phyloP scores from a whole-genome alignment of 2,888 invertebrate genomes.

The Dynastes maya region DNA sequence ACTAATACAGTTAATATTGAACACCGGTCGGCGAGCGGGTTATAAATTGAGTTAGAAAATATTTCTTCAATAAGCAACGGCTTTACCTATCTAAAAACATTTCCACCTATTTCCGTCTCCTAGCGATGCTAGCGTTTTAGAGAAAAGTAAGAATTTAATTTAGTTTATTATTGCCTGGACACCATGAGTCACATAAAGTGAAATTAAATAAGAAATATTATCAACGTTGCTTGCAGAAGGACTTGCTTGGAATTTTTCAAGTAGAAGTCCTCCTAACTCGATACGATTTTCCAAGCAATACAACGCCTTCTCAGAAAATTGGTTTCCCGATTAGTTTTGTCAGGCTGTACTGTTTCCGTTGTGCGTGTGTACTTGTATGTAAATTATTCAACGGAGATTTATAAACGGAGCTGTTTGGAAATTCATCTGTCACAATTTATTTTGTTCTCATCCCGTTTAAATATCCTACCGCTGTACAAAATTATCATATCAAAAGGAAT shows the following conservation, averaged over 20 bases:
- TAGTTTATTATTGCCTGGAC: constrained; percentile 5
- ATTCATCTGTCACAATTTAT: no score
- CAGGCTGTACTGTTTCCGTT: constrained; percentile 7
- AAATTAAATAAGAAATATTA: constrained; percentile 45
- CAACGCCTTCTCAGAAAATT: constrained; percentile 40
- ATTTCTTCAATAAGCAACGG: neutral
- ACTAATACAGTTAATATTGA: constrained; percentile 29
- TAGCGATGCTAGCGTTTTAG: neutral
- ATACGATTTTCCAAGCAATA: constrained; percentile 47
- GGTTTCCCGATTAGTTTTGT: constrained; percentile 46
- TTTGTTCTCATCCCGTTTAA: neutral
- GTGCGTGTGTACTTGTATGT: neutral
- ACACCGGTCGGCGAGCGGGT: neutral
- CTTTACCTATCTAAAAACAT: neutral
- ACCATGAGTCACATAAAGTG: constrained; percentile 9
- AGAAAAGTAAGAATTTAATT: constrained; percentile 21
- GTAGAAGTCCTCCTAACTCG: constrained; percentile 41
- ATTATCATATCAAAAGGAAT: neutral
- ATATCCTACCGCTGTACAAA: neutral
- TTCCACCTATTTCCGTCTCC: neutral
- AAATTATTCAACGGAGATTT: constrained; percentile 21
- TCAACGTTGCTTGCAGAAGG: constrained; percentile 23
- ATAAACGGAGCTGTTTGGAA: neutral
- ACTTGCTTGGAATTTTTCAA: constrained; percentile 46
- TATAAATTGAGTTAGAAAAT: neutral